Percentiles rank a stretch among this genome's conserved stretches.
phyloP scores from a whole-genome alignment of 2,113 vertebrate species.

The Notiomystis cincta region DNA sequence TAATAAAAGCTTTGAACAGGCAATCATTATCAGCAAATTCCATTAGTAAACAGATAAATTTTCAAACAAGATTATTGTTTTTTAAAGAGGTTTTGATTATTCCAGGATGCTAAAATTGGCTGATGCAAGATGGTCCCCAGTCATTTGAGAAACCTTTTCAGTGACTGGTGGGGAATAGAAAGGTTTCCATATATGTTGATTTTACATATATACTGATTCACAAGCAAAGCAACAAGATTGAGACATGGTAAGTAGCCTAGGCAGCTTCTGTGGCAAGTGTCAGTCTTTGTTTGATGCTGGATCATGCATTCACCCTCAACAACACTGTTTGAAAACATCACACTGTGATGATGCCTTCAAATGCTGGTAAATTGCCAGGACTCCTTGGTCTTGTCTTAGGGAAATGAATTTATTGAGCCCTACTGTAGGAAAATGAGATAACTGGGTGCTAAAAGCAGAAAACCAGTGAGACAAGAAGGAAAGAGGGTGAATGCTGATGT shows the following conservation, averaged over 20 bases:
- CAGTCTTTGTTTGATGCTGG: neutral
- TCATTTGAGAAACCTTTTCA: neutral
- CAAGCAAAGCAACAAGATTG: neutral
- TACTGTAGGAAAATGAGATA: neutral
- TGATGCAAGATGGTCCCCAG: neutral
- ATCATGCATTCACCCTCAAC: neutral
- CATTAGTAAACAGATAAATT: neutral
- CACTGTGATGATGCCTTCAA: neutral
- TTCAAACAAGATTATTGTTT: neutral
- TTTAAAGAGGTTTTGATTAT: slow-evolving; percentile 14
- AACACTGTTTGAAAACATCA: neutral
- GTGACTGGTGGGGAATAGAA: neutral
- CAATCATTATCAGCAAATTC: neutral
- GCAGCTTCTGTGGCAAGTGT: neutral
- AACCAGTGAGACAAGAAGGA: neutral
- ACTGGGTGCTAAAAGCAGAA: neutral
- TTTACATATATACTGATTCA: neutral
- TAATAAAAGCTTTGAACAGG: neutral
- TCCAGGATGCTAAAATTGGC: neutral
- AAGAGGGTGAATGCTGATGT: neutral
- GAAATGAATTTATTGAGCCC: neutral
- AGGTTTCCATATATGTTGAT: neutral
- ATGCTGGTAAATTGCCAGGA: neutral
- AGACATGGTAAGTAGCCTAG: neutral
- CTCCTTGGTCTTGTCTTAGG: neutral